Base-by-base conservation (phyloP, 1,140 invertebrate genomes). In the Anastrepha obliqua region DNA sequence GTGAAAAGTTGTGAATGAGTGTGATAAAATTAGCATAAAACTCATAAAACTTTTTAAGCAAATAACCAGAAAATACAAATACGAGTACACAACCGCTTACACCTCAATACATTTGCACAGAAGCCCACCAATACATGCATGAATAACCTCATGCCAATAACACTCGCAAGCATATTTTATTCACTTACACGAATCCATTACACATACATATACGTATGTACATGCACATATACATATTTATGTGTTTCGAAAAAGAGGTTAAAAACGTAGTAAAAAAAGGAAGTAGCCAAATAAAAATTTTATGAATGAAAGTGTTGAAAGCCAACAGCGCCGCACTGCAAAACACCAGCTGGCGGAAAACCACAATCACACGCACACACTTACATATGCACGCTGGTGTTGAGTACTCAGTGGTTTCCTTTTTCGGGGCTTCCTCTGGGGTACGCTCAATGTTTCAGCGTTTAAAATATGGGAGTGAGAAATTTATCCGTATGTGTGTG, bases 261-360 rank as follows among this genome's bases (percentile, higher is more conserved):
- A 81, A 55, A 81, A 55, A 81, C 29, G 55, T 15, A 74, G 47
- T 74, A 81, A 74, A 55, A 81, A 55, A 81, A 55, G 74, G 47
- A 81, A 55, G 74, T 81, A n/a, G 74, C n/a, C 51, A 29, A 81
- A 81, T 81, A 81, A 51, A 81, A 81, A 55, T 81, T 81, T 81
- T 81, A 81, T 81, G 74, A 81, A 81, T 81, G 74, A 81, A 81
- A 81, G 74, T 81, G 74, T 81, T 55, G 74, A 81, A 81, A 81
- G n/a, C 74, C 74, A 81, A 51, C 47, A 81, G n/a, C 74, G 74
- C 74, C 47, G 51, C 74, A 81, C 55, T 81, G 74, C 74, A 81
- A 81, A 58, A 81, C 47, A 51, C 51, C 74, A 81, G 74, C 74
- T 58, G 74, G n/a, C 74, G 74, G 74, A 81, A 81, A 81, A 81